Evolutionary conservation across 1,140 invertebrate species (phyloP), one percentile per base, ranked within the genome.

Genomic region (Teleopsis dalmanni): DNA sequence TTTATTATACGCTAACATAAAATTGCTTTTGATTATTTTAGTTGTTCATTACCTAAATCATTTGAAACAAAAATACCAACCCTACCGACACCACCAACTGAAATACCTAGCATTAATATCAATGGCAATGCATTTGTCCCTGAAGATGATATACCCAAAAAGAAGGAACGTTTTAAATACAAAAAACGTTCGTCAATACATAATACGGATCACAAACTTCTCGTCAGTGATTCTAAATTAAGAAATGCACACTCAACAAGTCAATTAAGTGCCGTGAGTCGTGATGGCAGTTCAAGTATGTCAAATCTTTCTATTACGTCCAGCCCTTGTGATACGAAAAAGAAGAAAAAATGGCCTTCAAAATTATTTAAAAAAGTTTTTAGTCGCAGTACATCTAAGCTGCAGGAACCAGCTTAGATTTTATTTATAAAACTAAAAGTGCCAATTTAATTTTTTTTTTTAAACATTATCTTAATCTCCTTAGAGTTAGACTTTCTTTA

Each of bases 241-340:
- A 43, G 44, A 8, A 47, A 47, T 41, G 36, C 49, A 4, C 43
- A 47, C 18, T 51, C 43, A 10, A 52, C 50, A n/a, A 47, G 49
- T 23, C 49, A 51, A 38, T 33, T 51, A 23, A 29, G 47, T 47
- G 37, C 36, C 33, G 18, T 40, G 13, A 26, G 19, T 3, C 7
- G 13, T 14, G 34, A 50, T 10, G 45, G 45, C 13, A 57, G 51
- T 19, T 50, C 55, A 3, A 65, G 62, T 37, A 59, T 55, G 48
- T 62, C 60, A 23, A 60, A 66, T 53, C 53, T 66, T 16, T 66
- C 64, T 5, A 64, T 56, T 0, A 56, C 51, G 13, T 65, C 62
- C 16, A 21, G 11, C 9, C 22, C 18, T 38, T 36, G 23, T 29
- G 50, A 52, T 10, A 27, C 33, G 14, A 64, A 66, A 50, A 66